Evolutionary conservation across 1,140 invertebrate genomes (phyloP).

Genomic region (Solenopsis fugax): DNA sequence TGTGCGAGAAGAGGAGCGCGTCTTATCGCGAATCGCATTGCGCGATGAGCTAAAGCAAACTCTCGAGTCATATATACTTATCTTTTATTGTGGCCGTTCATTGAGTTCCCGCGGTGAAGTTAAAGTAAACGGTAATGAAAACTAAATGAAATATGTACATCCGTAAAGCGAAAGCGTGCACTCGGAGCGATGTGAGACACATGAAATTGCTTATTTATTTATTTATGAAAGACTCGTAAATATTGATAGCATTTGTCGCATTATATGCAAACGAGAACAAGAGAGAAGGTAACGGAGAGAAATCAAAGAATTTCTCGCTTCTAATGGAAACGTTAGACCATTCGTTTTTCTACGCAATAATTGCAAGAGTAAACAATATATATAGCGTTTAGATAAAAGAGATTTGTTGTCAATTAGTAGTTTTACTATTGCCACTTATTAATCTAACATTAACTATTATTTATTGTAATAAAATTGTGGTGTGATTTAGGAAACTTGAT

Average conservation of each 20-base stretch:
- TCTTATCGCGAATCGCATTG: conserved; percentile 45
- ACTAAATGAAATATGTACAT: neutral
- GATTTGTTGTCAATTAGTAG: neutral
- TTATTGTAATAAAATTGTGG: too few relatives aligned
- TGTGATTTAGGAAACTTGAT: too few relatives aligned
- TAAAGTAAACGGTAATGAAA: conserved; percentile 26
- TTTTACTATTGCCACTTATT: too few relatives aligned
- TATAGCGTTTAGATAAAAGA: neutral
- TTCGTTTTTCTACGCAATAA: neutral
- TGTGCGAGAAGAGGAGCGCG: neutral
- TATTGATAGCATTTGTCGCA: neutral
- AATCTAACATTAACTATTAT: too few relatives aligned
- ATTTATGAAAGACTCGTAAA: neutral
- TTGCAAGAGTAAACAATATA: neutral
- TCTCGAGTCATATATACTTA: conserved; percentile 17
- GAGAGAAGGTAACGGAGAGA: neutral
- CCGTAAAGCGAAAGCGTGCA: neutral
- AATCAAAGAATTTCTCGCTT: neutral
- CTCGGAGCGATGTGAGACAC: neutral
- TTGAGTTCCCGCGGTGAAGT: neutral
- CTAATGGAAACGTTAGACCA: neutral
- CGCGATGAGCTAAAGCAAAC: conserved; percentile 31
- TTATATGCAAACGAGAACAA: neutral
- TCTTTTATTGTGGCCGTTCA: conserved; percentile 37
- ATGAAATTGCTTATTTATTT: neutral